Base-by-base conservation (phyloP, 2,888 invertebrate genomes). In the Spilosoma lubricipeda region DNA sequence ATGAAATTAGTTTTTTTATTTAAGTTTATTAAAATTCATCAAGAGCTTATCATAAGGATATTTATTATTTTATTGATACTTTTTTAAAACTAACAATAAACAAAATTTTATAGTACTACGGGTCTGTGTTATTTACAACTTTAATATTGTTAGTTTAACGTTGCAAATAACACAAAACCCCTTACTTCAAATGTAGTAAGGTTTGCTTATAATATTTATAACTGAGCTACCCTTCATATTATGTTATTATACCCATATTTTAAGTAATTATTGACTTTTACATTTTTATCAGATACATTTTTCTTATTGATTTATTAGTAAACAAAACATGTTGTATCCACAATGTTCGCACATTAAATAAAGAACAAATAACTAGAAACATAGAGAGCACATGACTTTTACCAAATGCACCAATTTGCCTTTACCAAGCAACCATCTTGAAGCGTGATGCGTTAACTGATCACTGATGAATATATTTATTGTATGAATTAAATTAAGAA, bases 341-440 rank as follows among this genome's bases (percentile, higher is more conserved):
- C 84, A 87, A 86, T 80, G 70, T 23, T 67, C 66, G 69, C 67
- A 76, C 70, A 79, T 82, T 82, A 77, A 83, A 80, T 82, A 84
- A 85, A 83, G 75, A 85, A 66, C 76, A 79, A 80, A 85, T 75
- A 74, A 48, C 78, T 73, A 83, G 69, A 82, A 76, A 86, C 85
- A 85, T 80, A 77, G 81, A 77, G 82, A 91, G 89, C 90, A 91
- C 87, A 92, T 86, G 87, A 80, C 89, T 74, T 89, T 91, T 90
- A 91, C 91, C 91, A 89, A 90, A 93, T 93, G 93, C 91, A 93
- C 93, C 93, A 90, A 87, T 85, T 90, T 88, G 86, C 87, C 87
- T 89, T 89, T 89, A 92, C 89, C 91, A 92, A 94, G 90, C 92
- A 86, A 92, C 88, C 92, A 88, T 87, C 89, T 87, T 80, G 90